Evolutionary conservation across 2,113 vertebrate species (phyloP).

Genomic region (Ammodytes dubius): DNA sequence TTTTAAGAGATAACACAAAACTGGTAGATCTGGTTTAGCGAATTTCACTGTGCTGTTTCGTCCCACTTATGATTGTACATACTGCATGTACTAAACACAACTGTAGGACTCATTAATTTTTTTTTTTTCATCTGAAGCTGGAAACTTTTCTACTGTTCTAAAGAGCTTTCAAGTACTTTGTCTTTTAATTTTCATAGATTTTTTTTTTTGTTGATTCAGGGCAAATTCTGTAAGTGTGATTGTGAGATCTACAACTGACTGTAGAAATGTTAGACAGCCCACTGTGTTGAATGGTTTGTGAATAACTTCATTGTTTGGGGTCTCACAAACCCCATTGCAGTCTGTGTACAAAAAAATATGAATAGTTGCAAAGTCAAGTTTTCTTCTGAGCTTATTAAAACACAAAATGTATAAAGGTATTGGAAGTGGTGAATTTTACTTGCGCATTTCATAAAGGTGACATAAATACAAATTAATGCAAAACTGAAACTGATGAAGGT

Average conservation of each 20-base stretch:
- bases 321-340: background rate
- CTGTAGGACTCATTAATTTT: conserved; percentile 32
- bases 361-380: background rate
- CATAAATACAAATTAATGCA: background rate
- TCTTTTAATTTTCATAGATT: conserved; percentile 79
- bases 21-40: conserved; percentile 28
- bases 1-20: conserved; percentile 12
- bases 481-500: background rate
- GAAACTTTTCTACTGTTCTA: conserved; percentile 72
- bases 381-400: conserved; percentile 30
- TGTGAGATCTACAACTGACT: background rate
- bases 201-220: conserved; percentile 66
- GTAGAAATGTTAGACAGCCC: conserved; percentile 1
- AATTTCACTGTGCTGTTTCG: conserved; percentile 41
- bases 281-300: conserved; percentile 1
- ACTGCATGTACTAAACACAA: conserved; percentile 65
- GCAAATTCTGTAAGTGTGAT: conserved; percentile 8
- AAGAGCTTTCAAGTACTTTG: conserved; percentile 56
- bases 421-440: background rate
- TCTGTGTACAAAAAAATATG: background rate
- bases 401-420: background rate
- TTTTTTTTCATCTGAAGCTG: conserved; percentile 51
- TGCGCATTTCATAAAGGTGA: background rate
- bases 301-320: background rate
- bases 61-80: conserved; percentile 52